Conservation (phyloP, 2,797 vertebrate species). For the Dromococcyx pavoninus region DNA sequence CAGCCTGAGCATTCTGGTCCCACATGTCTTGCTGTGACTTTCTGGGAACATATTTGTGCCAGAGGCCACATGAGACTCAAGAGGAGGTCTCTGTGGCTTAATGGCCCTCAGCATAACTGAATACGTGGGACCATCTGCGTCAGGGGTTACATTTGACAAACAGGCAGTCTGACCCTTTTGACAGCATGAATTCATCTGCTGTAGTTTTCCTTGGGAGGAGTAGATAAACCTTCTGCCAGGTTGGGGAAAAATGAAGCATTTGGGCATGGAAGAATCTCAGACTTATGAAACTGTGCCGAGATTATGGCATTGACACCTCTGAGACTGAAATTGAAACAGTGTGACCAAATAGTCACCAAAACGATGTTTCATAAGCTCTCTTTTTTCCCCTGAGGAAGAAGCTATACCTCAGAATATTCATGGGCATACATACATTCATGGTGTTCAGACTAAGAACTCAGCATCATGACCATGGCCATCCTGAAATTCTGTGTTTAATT, state of each 20-base stretch:
- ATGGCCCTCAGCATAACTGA: neutral
- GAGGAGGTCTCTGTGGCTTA: fast-evolving
- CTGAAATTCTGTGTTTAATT: neutral
- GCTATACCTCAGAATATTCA: neutral
- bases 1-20: neutral
- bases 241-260: neutral
- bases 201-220: neutral
- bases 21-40: neutral
- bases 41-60: neutral
- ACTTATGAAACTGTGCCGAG: neutral
- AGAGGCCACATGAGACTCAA: neutral
- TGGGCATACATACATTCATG: fast-evolving
- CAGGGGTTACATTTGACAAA: neutral
- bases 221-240: neutral
- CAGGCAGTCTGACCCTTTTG: neutral
- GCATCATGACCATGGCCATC: neutral
- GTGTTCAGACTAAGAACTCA: neutral
- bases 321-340: neutral
- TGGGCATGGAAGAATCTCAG: neutral
- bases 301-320: neutral
- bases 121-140: neutral
- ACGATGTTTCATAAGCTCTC: neutral
- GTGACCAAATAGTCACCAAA: neutral
- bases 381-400: neutral
- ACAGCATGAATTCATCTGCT: neutral